Percentiles rank a stretch among this genome's conserved stretches.
These are phyloP conservation scores for Myotis pilosus DNA, from an alignment of 2,797 vertebrate species.

Conservation along the genomic window DNA sequence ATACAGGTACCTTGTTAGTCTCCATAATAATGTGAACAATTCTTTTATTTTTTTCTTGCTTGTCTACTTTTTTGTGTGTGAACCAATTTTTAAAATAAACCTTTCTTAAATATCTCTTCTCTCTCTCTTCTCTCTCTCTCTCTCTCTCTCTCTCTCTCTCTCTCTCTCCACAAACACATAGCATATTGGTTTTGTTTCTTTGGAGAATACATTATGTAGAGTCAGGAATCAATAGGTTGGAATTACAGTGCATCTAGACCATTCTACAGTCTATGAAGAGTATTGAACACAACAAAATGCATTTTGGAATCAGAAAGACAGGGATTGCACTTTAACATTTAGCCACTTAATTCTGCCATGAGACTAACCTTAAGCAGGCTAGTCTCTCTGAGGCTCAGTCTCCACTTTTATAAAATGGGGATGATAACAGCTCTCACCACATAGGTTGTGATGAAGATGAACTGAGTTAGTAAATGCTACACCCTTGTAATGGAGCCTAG, in stretches of 20 bases:
- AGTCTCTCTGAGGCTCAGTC: background rate
- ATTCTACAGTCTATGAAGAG: background rate
- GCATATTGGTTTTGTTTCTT: background rate
- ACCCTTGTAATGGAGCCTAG: background rate
- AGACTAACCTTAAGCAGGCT: background rate
- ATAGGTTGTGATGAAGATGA: background rate
- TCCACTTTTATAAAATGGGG: background rate
- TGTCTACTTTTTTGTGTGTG: too few relatives aligned
- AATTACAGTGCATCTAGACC: background rate
- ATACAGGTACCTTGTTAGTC: background rate
- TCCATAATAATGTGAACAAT: background rate
- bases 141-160: background rate
- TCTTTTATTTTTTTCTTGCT: background rate
- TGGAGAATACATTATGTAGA: background rate
- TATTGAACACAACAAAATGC: background rate
- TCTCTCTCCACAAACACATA: background rate
- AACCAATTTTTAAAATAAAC: background rate
- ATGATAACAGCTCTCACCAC: background rate
- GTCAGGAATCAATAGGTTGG: background rate
- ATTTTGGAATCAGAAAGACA: background rate
- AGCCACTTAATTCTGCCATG: background rate
- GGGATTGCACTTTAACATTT: background rate
- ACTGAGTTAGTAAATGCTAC: background rate
- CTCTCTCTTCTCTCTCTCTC: too few relatives aligned
- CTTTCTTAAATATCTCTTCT: background rate